Base-by-base conservation (phyloP, 2,888 invertebrate genomes). In the Homarus gammarus region DNA sequence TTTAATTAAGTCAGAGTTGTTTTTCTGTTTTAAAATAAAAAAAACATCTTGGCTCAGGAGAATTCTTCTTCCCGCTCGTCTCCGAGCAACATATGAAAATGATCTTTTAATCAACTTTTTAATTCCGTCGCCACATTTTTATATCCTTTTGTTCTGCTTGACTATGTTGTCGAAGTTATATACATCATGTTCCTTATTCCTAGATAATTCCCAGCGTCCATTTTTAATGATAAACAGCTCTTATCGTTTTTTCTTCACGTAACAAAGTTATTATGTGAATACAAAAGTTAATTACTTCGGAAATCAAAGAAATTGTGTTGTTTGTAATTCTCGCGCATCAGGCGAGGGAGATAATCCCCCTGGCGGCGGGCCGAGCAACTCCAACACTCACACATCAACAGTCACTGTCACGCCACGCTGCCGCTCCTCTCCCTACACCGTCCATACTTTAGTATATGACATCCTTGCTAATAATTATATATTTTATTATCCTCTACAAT, bases 81-180 rank as follows among this genome's bases (percentile, higher is more conserved):
- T 87, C 87, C 87, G 82, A 87, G 87, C 87, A 87, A 87, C 87
- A 87, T 87, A 87, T 87, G 83, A 87, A 87, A 87, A 83, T 83
- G 87, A 87, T 87, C 87, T 83, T 87, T 87, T 87, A 87, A 87
- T 87, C 87, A 87, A 87, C 49, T 87, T 87, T 87, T 87, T 87
- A 87, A 87, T 87, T 87, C 83, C 87, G 75, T 87, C 72, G 87
- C 87, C 87, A 87, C 87, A 87, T 83, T 87, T 87, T 87, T 87
- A 87, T 44, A 70, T 75, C n/a, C 87, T 77, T 83, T 87, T 87
- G 87, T 87, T 87, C 87, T 61, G 49, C 75, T 36, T 75, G 77
- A 40, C 33, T 64, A 31, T 18, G 72, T 73, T 81, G 72, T 56
- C 31, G 70, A 70, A 81, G 51, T 38, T 61, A 49, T 70, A 51